Evolutionary conservation across 2,888 invertebrate species (phyloP).

Genomic region (Panopea generosa): DNA sequence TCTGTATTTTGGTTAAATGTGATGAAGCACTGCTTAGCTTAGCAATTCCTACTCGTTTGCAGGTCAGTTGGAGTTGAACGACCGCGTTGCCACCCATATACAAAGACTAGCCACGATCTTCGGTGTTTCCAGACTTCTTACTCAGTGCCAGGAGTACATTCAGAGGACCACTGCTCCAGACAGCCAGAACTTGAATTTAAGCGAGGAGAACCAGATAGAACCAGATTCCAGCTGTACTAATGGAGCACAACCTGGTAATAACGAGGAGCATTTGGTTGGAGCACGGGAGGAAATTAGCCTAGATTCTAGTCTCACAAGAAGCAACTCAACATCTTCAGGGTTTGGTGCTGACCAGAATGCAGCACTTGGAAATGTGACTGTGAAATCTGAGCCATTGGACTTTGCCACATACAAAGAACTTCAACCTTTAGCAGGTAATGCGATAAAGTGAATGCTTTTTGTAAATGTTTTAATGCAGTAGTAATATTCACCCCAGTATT

Average conservation of each 20-base stretch:
- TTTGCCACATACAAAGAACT: slow-evolving; percentile 5
- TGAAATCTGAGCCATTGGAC: slow-evolving; percentile 48
- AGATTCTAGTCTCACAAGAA: slow-evolving; percentile 33
- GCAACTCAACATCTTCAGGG: slow-evolving; percentile 48
- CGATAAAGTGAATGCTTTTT: too few species aligned
- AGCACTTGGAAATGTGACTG: slow-evolving; percentile 19
- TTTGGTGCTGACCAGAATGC: slow-evolving; percentile 29
- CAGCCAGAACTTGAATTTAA: slow-evolving; percentile 51
- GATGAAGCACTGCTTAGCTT: too few species aligned
- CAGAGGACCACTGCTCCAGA: slow-evolving; percentile 44
- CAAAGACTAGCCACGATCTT: slow-evolving; percentile 41
- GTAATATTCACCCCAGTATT: too few species aligned
- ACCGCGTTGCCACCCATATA: slow-evolving; percentile 36
- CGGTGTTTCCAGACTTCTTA: slow-evolving; percentile 37
- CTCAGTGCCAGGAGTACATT: slow-evolving; percentile 46
- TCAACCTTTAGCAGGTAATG: too few species aligned
- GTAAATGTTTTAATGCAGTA: too few species aligned
- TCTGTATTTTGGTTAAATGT: too few species aligned
- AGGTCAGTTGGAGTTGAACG: slow-evolving; percentile 51
- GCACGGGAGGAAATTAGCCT: slow-evolving; percentile 38
- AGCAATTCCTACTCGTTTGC: too few species aligned
- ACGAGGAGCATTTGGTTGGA: slow-evolving; percentile 31
- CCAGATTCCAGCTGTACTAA: slow-evolving; percentile 50
- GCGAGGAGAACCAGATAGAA: slow-evolving; percentile 41
- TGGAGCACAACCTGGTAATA: slow-evolving; percentile 26